Conservation (phyloP, 64 coral and sea anemone genomes). For the Catalaphyllia jardinei region DNA sequence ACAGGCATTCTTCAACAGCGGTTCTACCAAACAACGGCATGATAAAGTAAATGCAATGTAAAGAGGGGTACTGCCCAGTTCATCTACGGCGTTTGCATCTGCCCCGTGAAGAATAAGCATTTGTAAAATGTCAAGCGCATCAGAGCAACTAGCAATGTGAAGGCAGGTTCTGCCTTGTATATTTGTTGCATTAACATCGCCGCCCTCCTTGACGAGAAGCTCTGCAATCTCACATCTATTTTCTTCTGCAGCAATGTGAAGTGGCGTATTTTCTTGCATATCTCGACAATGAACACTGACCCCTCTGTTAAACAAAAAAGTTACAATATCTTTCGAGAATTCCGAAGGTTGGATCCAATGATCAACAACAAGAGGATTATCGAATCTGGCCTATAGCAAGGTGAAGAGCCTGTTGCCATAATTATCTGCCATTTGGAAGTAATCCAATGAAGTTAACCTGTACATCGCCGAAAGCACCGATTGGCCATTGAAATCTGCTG, state of each 20-base stretch:
- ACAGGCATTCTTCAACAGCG: neutral
- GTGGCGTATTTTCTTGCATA: conserved; percentile 26
- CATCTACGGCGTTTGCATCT: neutral
- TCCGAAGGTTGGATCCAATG: neutral
- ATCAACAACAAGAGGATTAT: too few species aligned
- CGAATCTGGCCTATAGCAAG: neutral
- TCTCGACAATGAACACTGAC: conserved; percentile 31
- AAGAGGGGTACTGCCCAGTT: conserved; percentile 9
- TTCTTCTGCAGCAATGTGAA: conserved; percentile 18
- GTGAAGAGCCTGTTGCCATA: conserved; percentile 46
- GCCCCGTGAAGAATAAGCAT: neutral
- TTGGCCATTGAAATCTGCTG: neutral
- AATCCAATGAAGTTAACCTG: neutral
- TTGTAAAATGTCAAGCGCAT: neutral
- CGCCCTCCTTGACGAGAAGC: conserved; percentile 1
- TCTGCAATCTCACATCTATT: neutral
- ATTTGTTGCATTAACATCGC: conserved; percentile 21
- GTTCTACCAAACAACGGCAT: neutral
- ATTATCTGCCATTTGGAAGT: conserved; percentile 2
- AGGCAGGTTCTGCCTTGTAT: conserved; percentile 6
- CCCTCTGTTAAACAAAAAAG: neutral
- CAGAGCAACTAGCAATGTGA: conserved; percentile 7
- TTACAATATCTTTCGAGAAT: too few species aligned
- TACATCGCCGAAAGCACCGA: neutral
- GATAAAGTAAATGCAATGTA: neutral